Conservation (phyloP, 2,797 vertebrate species). For the Sphenopsis melanotis region DNA sequence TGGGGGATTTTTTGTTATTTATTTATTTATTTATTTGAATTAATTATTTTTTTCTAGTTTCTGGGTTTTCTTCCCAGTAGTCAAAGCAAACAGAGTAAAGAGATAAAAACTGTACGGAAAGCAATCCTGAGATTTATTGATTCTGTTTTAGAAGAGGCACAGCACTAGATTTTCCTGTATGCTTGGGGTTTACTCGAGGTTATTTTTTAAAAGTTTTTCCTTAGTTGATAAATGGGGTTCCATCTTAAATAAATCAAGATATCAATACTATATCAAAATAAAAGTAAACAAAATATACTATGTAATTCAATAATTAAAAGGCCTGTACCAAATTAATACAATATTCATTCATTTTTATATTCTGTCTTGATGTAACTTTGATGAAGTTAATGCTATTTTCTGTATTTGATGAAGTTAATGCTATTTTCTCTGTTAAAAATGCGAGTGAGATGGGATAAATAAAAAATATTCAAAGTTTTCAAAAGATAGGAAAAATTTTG, state of each 20-base stretch:
- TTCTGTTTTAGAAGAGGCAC: background rate
- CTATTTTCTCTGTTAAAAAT: background rate
- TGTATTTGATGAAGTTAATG: background rate
- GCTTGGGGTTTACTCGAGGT: background rate
- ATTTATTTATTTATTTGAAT: background rate
- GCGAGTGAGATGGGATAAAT: background rate
- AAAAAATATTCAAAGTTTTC: background rate
- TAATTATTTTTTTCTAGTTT: background rate
- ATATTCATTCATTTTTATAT: background rate
- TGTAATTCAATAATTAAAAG: background rate
- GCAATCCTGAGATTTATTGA: background rate
- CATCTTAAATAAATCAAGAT: background rate
- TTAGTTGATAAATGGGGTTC: background rate
- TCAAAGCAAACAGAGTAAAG: background rate
- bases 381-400: background rate
- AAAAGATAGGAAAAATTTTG: background rate
- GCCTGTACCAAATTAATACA: background rate
- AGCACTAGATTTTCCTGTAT: background rate
- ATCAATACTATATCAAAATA: background rate
- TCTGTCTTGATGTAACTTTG: background rate
- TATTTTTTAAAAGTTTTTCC: background rate
- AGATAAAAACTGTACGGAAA: background rate
- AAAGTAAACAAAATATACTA: background rate
- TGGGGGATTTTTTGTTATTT: background rate
- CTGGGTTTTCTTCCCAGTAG: background rate